Conservation (phyloP, 2,888 invertebrate genomes). For the Hydropsyche betteni region DNA sequence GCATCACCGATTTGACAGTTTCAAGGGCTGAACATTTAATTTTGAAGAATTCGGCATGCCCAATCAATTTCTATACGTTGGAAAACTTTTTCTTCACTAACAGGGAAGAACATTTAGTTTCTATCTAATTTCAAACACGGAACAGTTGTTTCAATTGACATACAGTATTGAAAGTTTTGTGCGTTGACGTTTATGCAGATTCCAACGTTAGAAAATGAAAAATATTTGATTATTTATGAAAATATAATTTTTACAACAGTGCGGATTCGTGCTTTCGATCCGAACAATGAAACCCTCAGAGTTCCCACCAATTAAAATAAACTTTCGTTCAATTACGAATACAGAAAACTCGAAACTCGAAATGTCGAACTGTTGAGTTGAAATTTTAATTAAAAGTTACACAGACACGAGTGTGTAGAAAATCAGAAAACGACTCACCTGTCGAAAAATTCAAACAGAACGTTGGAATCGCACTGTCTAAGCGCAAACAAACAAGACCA, state of each 20-base stretch:
- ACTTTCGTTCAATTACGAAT: background rate
- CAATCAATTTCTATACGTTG: constrained; percentile 11
- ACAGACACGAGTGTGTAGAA: too few species aligned
- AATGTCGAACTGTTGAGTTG: background rate
- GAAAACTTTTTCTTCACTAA: background rate
- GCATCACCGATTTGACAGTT: constrained; percentile 33
- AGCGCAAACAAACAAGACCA: constrained; percentile 5
- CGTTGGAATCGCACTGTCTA: too few species aligned
- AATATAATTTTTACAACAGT: too few species aligned
- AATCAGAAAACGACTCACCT: too few species aligned
- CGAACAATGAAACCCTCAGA: too few species aligned
- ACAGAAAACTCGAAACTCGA: too few species aligned
- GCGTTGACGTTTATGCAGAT: too few species aligned
- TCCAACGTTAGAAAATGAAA: too few species aligned
- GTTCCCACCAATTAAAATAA: background rate
- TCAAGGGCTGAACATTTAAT: constrained; percentile 1
- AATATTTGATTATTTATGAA: too few species aligned
- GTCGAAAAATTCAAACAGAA: too few species aligned
- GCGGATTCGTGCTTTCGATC: too few species aligned
- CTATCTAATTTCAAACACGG: too few species aligned
- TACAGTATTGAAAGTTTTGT: background rate
- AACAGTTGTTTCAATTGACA: constrained; percentile 23
- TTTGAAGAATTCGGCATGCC: constrained; percentile 20
- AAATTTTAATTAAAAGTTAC: constrained; percentile 4
- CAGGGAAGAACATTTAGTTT: constrained; percentile 11